Evolutionary conservation across 1,140 invertebrate genomes (phyloP), one percentile per base, ranked within the genome.

Genomic region (Drosophila melanica): DNA sequence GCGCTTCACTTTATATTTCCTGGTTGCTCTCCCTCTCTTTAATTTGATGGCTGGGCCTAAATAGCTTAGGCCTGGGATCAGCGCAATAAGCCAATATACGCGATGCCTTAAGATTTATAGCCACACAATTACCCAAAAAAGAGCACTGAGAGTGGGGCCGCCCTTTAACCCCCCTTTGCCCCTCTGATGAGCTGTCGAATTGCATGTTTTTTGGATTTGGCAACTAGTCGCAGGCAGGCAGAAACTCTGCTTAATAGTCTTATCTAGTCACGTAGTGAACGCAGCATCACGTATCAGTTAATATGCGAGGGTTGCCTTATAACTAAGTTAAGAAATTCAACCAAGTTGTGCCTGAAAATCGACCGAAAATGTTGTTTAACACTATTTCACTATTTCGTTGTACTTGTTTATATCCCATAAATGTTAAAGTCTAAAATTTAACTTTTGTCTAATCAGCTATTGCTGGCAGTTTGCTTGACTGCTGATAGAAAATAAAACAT

Each of bases 241-340:
- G 14, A 53, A 55, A 55, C 23, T 42, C 39, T 9, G 0, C 30
- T 44, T 69, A 74, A 69, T 69, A 69, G 57, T 53, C 50, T 87
- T 87, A 86, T 87, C 82, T 87, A 66, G 79, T 81, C 82, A 86
- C 82, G 82, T 87, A 87, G 71, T 53, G 42, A 44, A 57, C 67
- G 37, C 58, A 47, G 47, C 48, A 55, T 9, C 62, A 58, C 63
- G 53, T 51, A 14, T 16, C 39, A 48, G 14, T 59, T n/a, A 10
- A 44, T 42, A 11, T 14, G 55, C 65, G 55, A 50, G 63, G 33
- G 63, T 5, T 68, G 54, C 27, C 7, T 27, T 27, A 27, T 27
- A 27, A 27, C 27, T 27, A 27, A 27, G 2, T 23, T 23, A 23
- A 7, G 6, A 6, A 27, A 6, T 7, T 27, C 27, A 27, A 27